A percentile compares a stretch with the other conserved stretches of the same genome.
Conservation (phyloP, 2,113 vertebrate genomes). For the Pseudonaja textilis region DNA sequence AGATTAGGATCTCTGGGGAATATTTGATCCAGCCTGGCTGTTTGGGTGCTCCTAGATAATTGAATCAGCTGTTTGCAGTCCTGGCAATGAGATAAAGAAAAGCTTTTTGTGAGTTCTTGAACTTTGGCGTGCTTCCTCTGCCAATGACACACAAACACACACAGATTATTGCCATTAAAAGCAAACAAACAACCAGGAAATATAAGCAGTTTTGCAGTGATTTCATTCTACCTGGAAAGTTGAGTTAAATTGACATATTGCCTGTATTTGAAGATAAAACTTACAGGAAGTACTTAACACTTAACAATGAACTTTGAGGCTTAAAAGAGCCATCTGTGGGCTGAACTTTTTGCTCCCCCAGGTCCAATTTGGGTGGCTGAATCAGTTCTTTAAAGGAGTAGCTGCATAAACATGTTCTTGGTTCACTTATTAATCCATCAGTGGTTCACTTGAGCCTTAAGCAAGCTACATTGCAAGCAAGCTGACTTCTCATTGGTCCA, state of each 20-base stretch:
- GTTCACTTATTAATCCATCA: background rate
- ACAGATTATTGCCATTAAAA: background rate
- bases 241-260: background rate
- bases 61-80: constrained; percentile 68
- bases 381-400: background rate
- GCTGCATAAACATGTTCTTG: background rate
- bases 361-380: background rate
- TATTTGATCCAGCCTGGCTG: constrained; percentile 60
- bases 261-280: background rate
- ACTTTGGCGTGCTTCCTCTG: constrained; percentile 50
- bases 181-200: background rate
- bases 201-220: background rate
- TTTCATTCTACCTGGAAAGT: background rate
- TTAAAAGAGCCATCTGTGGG: background rate
- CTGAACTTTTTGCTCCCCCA: background rate
- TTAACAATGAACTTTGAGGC: background rate
- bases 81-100: constrained; percentile 68
- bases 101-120: constrained; percentile 65
- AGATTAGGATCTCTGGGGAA: constrained; percentile 69
- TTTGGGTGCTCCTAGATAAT: constrained; percentile 61
- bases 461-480: background rate
- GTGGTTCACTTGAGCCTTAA: background rate
- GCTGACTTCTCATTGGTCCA: background rate
- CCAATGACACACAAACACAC: constrained; percentile 17
- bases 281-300: background rate